Percentiles rank a stretch among this genome's conserved stretches.
Evolutionary conservation across 2,113 vertebrate species (phyloP).

Genomic region (Canis aureus): DNA sequence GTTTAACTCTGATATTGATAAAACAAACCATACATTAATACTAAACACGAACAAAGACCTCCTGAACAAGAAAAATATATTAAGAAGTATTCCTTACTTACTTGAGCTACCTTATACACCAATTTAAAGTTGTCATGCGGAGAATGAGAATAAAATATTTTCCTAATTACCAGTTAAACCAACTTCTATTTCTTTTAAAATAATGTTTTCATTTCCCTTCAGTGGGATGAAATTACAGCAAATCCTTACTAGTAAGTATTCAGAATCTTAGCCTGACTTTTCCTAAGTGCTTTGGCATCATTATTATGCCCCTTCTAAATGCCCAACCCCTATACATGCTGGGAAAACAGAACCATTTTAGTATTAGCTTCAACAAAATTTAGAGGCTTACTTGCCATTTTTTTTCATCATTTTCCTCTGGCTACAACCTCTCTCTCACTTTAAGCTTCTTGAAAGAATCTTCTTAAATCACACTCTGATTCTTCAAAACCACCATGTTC

Average conservation of each 20-base stretch:
- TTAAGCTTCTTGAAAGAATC: neutral
- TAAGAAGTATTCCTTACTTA: neutral
- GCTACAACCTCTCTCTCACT: neutral
- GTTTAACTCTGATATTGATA: neutral
- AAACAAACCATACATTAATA: neutral
- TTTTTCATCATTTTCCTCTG: neutral
- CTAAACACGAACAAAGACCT: neutral
- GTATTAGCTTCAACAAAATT: neutral
- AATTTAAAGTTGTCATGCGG: constrained; percentile 14
- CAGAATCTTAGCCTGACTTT: neutral
- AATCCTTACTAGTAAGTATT: neutral
- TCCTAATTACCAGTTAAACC: constrained; percentile 13
- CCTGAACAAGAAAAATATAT: neutral
- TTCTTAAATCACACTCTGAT: neutral
- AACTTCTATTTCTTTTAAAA: constrained; percentile 22
- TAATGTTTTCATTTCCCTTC: constrained; percentile 20
- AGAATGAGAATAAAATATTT: neutral
- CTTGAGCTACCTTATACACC: neutral
- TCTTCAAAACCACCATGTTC: neutral
- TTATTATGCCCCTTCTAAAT: neutral
- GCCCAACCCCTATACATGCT: neutral
- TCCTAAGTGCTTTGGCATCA: neutral
- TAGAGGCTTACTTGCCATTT: neutral
- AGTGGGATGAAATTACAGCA: neutral
- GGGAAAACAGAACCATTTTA: neutral